Evolutionary conservation across 2,113 vertebrate species (phyloP).

Genomic region (Galemys pyrenaicus): DNA sequence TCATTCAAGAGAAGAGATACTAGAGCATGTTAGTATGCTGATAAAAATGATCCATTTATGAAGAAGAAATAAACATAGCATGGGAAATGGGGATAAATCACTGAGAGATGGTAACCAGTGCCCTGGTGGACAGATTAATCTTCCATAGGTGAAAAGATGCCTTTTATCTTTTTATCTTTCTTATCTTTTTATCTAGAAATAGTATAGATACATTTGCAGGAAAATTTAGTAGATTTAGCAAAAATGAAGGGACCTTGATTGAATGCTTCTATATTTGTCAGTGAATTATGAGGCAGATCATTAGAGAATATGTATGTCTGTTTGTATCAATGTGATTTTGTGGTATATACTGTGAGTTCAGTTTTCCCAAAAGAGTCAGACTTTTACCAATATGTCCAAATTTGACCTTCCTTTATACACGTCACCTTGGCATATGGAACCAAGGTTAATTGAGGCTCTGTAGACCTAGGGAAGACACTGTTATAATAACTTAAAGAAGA

Average conservation of each 20-base stretch:
- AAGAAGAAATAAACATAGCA: not conserved
- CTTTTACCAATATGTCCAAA: too few species aligned
- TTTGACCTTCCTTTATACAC: too few species aligned
- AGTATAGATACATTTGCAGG: not conserved
- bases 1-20: not conserved
- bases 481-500: too few species aligned
- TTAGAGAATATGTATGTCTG: not conserved
- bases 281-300: not conserved
- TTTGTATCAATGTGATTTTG: not conserved
- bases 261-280: not conserved
- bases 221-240: not conserved
- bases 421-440: too few species aligned
- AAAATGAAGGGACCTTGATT: not conserved
- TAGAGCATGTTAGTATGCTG: not conserved
- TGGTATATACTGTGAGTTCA: not conserved
- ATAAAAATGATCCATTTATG: not conserved
- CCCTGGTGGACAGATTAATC: not conserved
- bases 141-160: not conserved
- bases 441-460: too few species aligned
- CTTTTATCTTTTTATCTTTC: too few species aligned
- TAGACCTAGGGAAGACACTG: too few species aligned
- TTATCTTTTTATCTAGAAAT: not conserved
- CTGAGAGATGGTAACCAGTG: not conserved
- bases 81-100: not conserved
- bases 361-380: too few species aligned